phyloP scores from a whole-genome alignment of 2,113 vertebrate species.

The Ardeotis arabs region DNA sequence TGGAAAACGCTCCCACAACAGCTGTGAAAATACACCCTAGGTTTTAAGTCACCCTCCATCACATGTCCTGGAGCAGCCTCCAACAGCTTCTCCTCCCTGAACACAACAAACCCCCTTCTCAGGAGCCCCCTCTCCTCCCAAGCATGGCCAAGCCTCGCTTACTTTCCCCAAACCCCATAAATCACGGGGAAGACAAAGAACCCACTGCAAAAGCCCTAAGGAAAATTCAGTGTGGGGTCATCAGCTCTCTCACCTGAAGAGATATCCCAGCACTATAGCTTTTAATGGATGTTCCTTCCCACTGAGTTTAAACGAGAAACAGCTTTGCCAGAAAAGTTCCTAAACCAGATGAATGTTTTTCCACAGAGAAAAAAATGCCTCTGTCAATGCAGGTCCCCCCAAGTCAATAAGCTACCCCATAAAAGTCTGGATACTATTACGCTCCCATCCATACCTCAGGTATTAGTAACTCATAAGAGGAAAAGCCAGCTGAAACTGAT shows the following conservation, averaged over 20 bases:
- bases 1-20: constrained; percentile 16
- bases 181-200: neutral
- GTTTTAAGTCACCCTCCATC: neutral
- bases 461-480: neutral
- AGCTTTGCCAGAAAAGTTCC: neutral
- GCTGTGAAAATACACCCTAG: constrained; percentile 41
- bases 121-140: neutral
- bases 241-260: neutral
- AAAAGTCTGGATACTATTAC: neutral
- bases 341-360: neutral
- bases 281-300: neutral
- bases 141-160: neutral
- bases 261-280: neutral
- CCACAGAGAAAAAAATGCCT: neutral
- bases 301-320: neutral
- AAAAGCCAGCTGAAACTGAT: constrained; percentile 2
- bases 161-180: neutral
- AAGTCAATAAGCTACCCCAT: neutral
- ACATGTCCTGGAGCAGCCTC: neutral
- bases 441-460: neutral
- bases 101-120: neutral
- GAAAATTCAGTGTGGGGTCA: accelerated
- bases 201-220: neutral
- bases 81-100: neutral
- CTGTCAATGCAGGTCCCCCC: neutral